Evolutionary conservation across 2,797 vertebrate species (phyloP).

Genomic region (Sebastolobus altivelis): DNA sequence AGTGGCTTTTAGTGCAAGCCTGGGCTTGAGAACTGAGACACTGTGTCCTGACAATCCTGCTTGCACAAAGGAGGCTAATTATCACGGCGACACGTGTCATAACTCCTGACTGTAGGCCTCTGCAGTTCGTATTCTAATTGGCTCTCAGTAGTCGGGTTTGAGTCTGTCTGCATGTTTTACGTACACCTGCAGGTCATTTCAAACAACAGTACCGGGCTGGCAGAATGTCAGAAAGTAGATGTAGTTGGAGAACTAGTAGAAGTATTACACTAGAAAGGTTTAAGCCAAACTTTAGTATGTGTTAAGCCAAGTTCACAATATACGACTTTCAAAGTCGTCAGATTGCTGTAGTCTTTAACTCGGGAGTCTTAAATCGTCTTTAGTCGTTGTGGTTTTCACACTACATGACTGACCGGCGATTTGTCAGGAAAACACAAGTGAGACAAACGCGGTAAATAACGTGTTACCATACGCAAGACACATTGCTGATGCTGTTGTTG

Average conservation of each 20-base stretch:
- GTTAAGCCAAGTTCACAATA: too few relatives aligned
- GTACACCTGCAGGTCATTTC: slow-evolving; percentile 52
- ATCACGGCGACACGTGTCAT: slow-evolving; percentile 42
- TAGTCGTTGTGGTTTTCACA: too few relatives aligned
- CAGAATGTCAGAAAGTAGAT: slow-evolving; percentile 1
- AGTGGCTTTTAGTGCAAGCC: slow-evolving; percentile 43
- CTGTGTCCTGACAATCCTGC: slow-evolving; percentile 54
- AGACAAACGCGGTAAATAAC: too few relatives aligned
- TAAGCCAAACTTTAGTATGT: slow-evolving; percentile 5
- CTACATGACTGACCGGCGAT: too few relatives aligned
- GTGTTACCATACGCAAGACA: too few relatives aligned
- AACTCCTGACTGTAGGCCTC: neutral
- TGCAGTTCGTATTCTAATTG: slow-evolving; percentile 16
- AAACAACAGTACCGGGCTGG: slow-evolving; percentile 32
- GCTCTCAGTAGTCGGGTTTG: slow-evolving; percentile 3
- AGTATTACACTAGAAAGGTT: neutral
- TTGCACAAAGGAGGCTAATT: slow-evolving; percentile 46
- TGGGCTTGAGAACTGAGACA: slow-evolving; percentile 52
- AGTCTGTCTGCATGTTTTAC: slow-evolving; percentile 48
- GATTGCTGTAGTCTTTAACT: too few relatives aligned
- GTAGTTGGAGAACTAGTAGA: neutral
- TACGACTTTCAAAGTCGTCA: too few relatives aligned
- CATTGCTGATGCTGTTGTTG: too few relatives aligned
- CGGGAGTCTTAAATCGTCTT: too few relatives aligned
- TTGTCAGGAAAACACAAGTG: too few relatives aligned